Conservation (phyloP, 2,113 vertebrate species). For the Podilymbus podiceps region DNA sequence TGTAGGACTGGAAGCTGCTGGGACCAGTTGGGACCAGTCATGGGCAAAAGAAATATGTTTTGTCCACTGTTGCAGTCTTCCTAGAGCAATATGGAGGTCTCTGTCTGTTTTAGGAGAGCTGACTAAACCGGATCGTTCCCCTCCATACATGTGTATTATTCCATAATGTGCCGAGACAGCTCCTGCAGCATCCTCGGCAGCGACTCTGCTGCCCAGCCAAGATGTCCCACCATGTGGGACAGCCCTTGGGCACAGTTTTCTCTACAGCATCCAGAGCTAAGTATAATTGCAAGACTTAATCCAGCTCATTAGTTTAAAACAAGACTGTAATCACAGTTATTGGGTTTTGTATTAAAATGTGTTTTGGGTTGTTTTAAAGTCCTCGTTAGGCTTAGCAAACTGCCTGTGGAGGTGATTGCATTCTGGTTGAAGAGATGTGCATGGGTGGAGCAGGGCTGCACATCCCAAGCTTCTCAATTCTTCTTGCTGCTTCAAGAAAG, state of each 20-base stretch:
- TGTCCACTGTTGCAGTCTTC: constrained; percentile 71
- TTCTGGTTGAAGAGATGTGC: not conserved
- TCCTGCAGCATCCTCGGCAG: not conserved
- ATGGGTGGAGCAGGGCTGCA: not conserved
- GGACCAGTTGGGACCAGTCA: not conserved
- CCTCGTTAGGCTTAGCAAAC: not conserved
- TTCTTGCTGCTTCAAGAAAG: not conserved
- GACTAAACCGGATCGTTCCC: constrained; percentile 74
- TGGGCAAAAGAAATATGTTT: constrained; percentile 67
- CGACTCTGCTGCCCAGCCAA: not conserved
- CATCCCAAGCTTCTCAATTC: not conserved
- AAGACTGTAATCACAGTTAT: not conserved
- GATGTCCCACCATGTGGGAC: not conserved
- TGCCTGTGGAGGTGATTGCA: not conserved
- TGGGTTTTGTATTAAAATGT: not conserved
- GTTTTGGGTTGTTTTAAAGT: not conserved
- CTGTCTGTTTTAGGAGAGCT: constrained; percentile 74
- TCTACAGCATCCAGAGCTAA: not conserved
- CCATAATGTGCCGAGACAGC: accelerated
- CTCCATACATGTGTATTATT: constrained; percentile 46
- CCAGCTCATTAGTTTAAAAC: not conserved
- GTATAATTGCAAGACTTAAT: not conserved
- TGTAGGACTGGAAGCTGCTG: constrained; percentile 70
- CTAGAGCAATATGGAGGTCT: constrained; percentile 77
- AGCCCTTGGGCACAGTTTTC: not conserved